Evolutionary conservation across 2,797 vertebrate genomes (phyloP), one percentile per base, ranked within the genome.

Genomic region (Lagocephalus sceleratus): DNA sequence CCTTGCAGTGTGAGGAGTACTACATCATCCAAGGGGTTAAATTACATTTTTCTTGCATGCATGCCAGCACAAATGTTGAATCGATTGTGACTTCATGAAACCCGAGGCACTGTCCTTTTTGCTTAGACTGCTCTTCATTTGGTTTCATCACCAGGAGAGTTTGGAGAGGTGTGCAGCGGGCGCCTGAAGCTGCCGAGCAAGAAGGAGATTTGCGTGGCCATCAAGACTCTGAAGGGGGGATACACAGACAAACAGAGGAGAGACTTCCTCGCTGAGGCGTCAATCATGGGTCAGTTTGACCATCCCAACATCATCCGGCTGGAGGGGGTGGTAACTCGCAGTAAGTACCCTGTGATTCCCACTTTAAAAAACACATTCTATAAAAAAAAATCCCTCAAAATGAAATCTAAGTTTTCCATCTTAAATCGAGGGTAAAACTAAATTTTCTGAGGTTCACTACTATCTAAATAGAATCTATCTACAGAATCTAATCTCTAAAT

Each of bases 221-320:
- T 99, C 75, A 99, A 99, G 88, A 98, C 96, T 2, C 87, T 99
- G 5, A 99, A 99, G 79, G 95, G 93, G 43, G 96, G 97, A 60
- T 99, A 98, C 64, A 99, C 95, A 0, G 96, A 99, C 58, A 98
- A 98, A 42, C 96, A 99, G 81, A 94, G 96, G 50, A 91, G 96
- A 79, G 97, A 97, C 69, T 98, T 99, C 78, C 86, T 99, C 15
- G 93, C 95, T 23, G 96, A 99, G 86, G 97, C 97, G 2, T 98
- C 95, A 69, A 99, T 99, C 81, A 98, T 99, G 96, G 97, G 97
- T 59, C 97, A 99, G 66, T 99, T 99, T 78, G 96, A 99, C 71
- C 96, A 99, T 44, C 97, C 97, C 42, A 99, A 98, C 63, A 98
- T 99, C 79, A 98, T 99, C 86, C 91, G 95, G 8, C 85, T 98